Evolutionary conservation across 23 tunicate genomes (phyloP).

Genomic region (Ciona savignyi): DNA sequence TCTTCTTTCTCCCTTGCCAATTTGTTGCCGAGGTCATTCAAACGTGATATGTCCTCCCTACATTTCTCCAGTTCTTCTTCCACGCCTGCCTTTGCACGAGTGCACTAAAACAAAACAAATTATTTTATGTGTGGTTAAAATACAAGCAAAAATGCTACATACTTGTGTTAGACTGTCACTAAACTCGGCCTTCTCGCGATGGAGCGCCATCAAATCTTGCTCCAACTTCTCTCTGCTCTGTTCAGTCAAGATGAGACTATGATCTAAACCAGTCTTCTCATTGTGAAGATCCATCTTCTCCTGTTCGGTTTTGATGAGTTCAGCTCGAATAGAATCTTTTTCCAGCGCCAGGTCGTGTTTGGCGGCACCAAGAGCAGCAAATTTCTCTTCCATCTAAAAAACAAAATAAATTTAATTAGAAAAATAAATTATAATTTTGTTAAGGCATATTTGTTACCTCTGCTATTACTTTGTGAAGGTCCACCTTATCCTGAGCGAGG

Average conservation of each 20-base stretch:
- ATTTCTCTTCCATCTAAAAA: conserved; percentile 93
- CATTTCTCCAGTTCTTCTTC: conserved; percentile 79
- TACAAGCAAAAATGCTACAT: neutral
- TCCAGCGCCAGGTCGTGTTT: conserved; percentile 97
- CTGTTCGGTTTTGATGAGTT: conserved; percentile 98
- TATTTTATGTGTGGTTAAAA: too few relatives aligned
- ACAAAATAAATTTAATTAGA: neutral
- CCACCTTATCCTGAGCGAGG: conserved; percentile 96
- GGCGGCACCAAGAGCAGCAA: conserved; percentile 82
- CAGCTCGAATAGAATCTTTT: conserved; percentile 95
- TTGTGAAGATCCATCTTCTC: conserved; percentile 98
- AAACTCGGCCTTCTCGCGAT: conserved; percentile 90
- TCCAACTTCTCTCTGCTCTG: conserved; percentile 93
- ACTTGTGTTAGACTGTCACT: conserved; percentile 74
- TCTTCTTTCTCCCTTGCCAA: conserved; percentile 97
- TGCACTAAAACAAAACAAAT: conserved; percentile 25
- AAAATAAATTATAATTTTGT: neutral
- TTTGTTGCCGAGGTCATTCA: conserved; percentile 68
- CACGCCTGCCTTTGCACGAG: conserved; percentile 62
- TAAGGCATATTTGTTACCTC: conserved; percentile 31
- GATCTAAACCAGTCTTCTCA: conserved; percentile 93
- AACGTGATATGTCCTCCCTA: conserved; percentile 65
- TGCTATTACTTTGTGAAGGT: conserved; percentile 86
- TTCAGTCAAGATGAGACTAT: conserved; percentile 81
- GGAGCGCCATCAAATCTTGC: conserved; percentile 88